A percentile compares a stretch with the other conserved stretches of the same genome.
Conservation (phyloP, 2,113 vertebrate species). For the Telmatochromis bifrenatus region DNA sequence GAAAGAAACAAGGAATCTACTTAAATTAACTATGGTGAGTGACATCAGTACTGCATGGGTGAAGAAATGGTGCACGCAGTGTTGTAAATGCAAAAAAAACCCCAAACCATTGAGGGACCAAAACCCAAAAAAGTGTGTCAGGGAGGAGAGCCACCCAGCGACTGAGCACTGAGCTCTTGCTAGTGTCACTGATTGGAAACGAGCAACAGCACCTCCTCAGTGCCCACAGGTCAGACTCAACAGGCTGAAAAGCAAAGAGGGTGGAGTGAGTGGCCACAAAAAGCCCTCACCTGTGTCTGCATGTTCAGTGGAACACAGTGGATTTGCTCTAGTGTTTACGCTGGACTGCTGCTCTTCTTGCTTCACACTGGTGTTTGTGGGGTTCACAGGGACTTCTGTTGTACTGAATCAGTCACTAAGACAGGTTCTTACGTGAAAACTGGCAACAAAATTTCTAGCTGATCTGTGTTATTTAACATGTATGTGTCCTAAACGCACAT, state of each 20-base stretch:
- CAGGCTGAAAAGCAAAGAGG: rapidly evolving
- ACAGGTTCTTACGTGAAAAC: not conserved
- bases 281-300: not conserved
- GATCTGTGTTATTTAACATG: not conserved
- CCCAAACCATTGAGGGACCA: not conserved
- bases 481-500: rapidly evolving
- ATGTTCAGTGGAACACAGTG: not conserved
- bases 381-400: not conserved
- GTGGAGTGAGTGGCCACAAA: not conserved
- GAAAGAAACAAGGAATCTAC: rapidly evolving
- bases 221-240: not conserved
- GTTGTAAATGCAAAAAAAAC: rapidly evolving
- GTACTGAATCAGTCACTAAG: not conserved
- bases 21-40: not conserved
- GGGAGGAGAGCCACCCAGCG: not conserved
- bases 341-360: not conserved
- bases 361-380: not conserved
- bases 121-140: not conserved
- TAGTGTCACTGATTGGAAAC: not conserved
- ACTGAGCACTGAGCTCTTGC: not conserved
- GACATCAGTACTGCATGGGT: not conserved
- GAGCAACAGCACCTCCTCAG: not conserved
- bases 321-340: not conserved
- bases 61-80: rapidly evolving
- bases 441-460: not conserved